These are phyloP conservation scores for Acrobasis repandana DNA, from an alignment of 2,888 invertebrate genomes.

Conservation along the genomic window DNA sequence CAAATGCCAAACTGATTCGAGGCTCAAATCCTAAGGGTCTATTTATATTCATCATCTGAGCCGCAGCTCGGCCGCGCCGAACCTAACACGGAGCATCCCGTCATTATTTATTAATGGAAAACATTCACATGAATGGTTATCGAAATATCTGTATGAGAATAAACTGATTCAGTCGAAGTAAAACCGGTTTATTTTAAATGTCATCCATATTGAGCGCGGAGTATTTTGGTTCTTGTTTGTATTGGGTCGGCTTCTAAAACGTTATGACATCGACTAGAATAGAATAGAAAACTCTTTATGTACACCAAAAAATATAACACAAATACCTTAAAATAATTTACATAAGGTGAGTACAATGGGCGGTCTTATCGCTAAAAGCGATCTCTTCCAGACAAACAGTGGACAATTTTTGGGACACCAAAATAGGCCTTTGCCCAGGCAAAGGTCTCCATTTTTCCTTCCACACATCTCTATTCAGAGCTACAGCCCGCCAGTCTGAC, in stretches of 20 bases:
- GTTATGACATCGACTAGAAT: too few relatives aligned
- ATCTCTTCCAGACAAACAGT: too few relatives aligned
- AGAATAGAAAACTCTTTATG: too few relatives aligned
- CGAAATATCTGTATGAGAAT: constrained; percentile 6
- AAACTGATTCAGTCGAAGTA: not conserved
- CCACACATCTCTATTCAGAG: too few relatives aligned
- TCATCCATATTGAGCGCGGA: not conserved
- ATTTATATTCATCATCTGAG: constrained; percentile 17
- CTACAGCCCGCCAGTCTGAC: too few relatives aligned
- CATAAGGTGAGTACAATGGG: too few relatives aligned
- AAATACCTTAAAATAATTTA: too few relatives aligned
- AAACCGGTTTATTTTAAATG: not conserved
- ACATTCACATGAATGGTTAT: constrained; percentile 15
- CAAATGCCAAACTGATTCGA: not conserved
- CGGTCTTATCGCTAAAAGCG: too few relatives aligned
- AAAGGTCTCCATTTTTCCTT: too few relatives aligned
- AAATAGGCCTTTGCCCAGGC: too few relatives aligned
- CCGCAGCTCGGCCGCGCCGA: not conserved
- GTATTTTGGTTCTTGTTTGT: not conserved
- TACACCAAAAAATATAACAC: too few relatives aligned
- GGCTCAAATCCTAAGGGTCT: constrained; percentile 14
- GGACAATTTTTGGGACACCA: too few relatives aligned
- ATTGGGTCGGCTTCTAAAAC: not conserved
- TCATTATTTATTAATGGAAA: constrained; percentile 17
- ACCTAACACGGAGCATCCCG: constrained; percentile 1